Evolutionary conservation across 2,888 invertebrate genomes (phyloP), one percentile per base, ranked within the genome.

Genomic region (Malthinus flaveolus): DNA sequence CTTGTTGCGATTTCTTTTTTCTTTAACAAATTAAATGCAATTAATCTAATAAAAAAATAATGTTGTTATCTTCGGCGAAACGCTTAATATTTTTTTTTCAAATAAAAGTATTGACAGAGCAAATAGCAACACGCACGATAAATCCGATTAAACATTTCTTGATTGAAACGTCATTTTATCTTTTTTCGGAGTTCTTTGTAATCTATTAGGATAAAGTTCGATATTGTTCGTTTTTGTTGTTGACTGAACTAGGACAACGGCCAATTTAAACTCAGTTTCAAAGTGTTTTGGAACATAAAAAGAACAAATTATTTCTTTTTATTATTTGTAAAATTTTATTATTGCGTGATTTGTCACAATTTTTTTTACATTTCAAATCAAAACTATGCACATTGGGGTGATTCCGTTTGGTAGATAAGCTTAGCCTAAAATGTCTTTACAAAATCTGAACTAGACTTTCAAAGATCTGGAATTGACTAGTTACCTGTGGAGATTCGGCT

Each of bases 231-330:
- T 57, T 56, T 49, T 56, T 50, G 49, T 46, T 50, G 49, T 46
- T 51, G 32, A 12, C 42, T 47, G 12, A 45, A 47, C 42, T 57
- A 35, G 56, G 51, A 32, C 56, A 51, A 51, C 51, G 39, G 32
- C 56, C 56, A 57, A 57, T 57, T 57, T 51, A 57, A 57, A 57
- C 47, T 51, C 46, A 50, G 47, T 46, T 47, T 44, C 34, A 48
- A 45, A 57, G 56, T 51, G 51, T 51, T 56, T 56, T 37, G 51
- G 42, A 50, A 47, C 56, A 56, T 46, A 56, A 49, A 56, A 49
- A 46, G 37, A 47, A 34, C 56, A 51, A 50, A 50, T 57, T 57
- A 49, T 55, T 44, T 55, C 55, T 32, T 34, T 45, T 42, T 48
- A 55, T 49, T 39, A 48, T 49, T 55, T 7, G 37, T 34, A n/a